These are phyloP conservation scores for Gobionotothen gibberifrons DNA, from an alignment of 2,797 vertebrate genomes.

Conservation along the genomic window DNA sequence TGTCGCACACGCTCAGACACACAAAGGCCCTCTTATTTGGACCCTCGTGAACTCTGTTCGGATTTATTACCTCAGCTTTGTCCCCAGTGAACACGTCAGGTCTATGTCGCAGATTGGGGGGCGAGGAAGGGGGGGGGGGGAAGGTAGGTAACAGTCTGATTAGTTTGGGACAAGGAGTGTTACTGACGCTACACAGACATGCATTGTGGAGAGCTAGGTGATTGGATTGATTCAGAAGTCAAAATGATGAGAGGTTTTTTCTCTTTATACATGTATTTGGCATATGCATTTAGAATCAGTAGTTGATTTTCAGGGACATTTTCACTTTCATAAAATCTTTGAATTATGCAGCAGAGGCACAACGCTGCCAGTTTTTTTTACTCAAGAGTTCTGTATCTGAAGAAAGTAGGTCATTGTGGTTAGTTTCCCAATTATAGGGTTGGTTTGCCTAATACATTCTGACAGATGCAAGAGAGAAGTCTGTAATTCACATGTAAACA, in stretches of 20 bases:
- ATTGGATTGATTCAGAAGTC: slow-evolving; percentile 37
- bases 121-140: slow-evolving; percentile 33
- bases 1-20: slow-evolving; percentile 41
- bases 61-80: slow-evolving; percentile 72
- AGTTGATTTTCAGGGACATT: slow-evolving; percentile 13
- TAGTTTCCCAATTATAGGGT: slow-evolving; percentile 25
- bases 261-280: neutral
- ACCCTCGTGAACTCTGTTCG: slow-evolving; percentile 76
- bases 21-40: slow-evolving; percentile 76
- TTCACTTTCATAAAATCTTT: neutral
- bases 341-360: neutral
- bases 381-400: slow-evolving; percentile 9
- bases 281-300: neutral
- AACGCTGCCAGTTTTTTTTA: slow-evolving; percentile 8
- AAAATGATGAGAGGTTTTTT: slow-evolving; percentile 3
- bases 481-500: neutral
- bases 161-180: slow-evolving; percentile 47
- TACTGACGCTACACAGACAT: slow-evolving; percentile 54
- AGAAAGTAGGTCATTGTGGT: slow-evolving; percentile 32
- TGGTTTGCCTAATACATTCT: slow-evolving; percentile 9
- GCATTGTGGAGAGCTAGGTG: slow-evolving; percentile 29
- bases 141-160: slow-evolving; percentile 53
- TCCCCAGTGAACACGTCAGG: slow-evolving; percentile 66
- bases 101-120: slow-evolving; percentile 53
- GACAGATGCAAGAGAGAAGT: slow-evolving; percentile 6